Evolutionary conservation across 2,888 invertebrate genomes (phyloP).

Genomic region (Pristionchus mayeri): DNA sequence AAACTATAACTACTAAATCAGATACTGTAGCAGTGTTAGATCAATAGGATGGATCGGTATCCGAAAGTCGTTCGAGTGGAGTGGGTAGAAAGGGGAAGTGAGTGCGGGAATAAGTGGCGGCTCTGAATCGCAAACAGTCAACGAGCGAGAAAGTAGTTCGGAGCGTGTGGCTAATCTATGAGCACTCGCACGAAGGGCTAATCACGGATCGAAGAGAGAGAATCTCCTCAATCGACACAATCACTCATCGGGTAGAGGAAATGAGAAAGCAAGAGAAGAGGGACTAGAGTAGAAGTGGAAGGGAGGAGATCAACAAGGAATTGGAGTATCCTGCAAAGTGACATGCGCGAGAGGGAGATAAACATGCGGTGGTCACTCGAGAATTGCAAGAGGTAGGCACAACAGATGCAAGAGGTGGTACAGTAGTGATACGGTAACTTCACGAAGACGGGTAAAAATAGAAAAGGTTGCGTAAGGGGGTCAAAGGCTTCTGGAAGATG

Average conservation of each 20-base stretch:
- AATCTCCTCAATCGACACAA: no score
- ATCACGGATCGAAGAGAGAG: neutral
- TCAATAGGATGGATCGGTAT: neutral
- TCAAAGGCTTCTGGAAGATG: neutral
- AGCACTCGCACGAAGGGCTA: neutral
- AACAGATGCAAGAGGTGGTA: no score
- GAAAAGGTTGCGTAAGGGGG: neutral
- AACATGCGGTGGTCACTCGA: no score
- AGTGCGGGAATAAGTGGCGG: slow-evolving; percentile 18
- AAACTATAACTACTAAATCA: no score
- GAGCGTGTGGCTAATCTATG: slow-evolving; percentile 7
- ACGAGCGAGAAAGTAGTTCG: slow-evolving; percentile 36
- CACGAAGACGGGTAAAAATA: neutral
- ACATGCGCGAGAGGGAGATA: no score
- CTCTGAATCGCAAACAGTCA: slow-evolving; percentile 6
- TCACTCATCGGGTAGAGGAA: no score
- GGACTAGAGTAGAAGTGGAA: neutral
- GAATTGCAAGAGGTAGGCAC: no score
- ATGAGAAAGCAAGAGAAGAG: no score
- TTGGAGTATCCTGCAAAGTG: no score
- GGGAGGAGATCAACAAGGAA: slow-evolving; percentile 1
- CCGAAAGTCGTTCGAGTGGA: neutral
- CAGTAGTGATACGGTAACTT: no score
- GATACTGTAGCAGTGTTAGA: neutral
- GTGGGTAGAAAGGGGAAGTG: neutral